Evolutionary conservation across 2,888 invertebrate species (phyloP).

Genomic region (Rhaphigaster nebulosa): DNA sequence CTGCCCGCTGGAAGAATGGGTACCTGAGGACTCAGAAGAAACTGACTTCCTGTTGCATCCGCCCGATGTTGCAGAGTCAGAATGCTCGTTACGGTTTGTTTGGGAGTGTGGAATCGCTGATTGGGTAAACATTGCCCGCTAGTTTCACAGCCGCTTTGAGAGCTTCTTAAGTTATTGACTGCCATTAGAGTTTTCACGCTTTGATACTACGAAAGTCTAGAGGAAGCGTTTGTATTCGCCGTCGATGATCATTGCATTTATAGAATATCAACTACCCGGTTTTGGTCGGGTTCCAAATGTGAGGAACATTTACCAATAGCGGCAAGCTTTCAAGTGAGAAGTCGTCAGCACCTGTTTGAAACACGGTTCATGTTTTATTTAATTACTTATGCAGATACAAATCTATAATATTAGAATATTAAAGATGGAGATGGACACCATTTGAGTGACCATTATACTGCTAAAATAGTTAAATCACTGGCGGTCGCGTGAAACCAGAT

Average conservation of each 20-base stretch:
- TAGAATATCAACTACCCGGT: neutral
- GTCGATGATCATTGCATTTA: neutral
- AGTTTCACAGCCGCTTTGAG: neutral
- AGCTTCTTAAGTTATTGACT: neutral
- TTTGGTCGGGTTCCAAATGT: neutral
- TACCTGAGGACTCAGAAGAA: neutral
- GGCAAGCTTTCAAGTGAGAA: neutral
- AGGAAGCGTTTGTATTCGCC: slow-evolving; percentile 14
- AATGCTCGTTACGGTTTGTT: neutral
- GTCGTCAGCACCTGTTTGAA: neutral
- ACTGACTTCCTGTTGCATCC: slow-evolving; percentile 7
- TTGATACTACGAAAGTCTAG: neutral
- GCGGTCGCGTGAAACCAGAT: neutral
- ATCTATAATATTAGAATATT: too few species aligned
- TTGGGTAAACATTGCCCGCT: slow-evolving; percentile 9
- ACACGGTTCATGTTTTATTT: neutral
- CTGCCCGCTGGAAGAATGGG: neutral
- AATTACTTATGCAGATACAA: too few species aligned
- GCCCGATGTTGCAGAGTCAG: neutral
- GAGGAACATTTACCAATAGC: neutral
- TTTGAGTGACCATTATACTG: too few species aligned
- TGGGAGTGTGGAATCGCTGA: neutral
- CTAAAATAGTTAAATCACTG: too few species aligned
- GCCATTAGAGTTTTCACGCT: slow-evolving; percentile 21
- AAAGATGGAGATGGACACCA: too few species aligned